Percentiles rank a stretch among this genome's conserved stretches.
phyloP scores from a whole-genome alignment of 1,140 invertebrate genomes.

The Macrobrachium rosenbergii region DNA sequence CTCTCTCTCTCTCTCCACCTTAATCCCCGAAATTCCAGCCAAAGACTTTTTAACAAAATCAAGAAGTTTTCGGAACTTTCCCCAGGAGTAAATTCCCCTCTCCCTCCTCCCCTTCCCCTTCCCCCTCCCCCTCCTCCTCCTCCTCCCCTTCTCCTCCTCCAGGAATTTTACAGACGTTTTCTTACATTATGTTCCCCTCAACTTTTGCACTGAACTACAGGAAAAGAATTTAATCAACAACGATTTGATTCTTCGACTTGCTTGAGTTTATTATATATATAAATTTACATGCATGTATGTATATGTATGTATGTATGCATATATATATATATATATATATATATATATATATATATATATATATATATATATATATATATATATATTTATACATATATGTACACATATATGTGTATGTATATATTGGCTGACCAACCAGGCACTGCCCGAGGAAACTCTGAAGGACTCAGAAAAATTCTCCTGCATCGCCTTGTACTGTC shows the following conservation, averaged over 20 bases:
- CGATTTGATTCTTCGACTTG: not conserved
- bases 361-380: conserved; percentile 1
- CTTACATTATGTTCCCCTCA: not conserved
- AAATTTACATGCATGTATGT: not conserved
- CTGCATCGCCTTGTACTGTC: too few relatives aligned
- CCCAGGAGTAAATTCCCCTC: not conserved
- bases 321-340: not conserved
- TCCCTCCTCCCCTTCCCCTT: too few relatives aligned
- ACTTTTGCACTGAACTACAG: too few relatives aligned
- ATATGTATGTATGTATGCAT: not conserved
- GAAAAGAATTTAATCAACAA: too few relatives aligned
- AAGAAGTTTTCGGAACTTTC: too few relatives aligned
- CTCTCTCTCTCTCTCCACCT: not conserved
- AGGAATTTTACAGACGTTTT: not conserved
- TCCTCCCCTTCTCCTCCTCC: too few relatives aligned
- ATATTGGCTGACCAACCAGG: too few relatives aligned
- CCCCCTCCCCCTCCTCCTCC: too few relatives aligned
- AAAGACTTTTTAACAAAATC: too few relatives aligned
- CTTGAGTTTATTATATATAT: not conserved
- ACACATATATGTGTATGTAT: not conserved
- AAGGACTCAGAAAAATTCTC: too few relatives aligned
- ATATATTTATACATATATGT: not conserved
- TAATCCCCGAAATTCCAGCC: not conserved
- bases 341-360: not conserved
- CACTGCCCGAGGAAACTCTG: too few relatives aligned